A percentile compares a stretch with the other conserved stretches of the same genome.
These are phyloP conservation scores for Zaprionus lineosus DNA, from an alignment of 2,888 invertebrate species.

Conservation along the genomic window DNA sequence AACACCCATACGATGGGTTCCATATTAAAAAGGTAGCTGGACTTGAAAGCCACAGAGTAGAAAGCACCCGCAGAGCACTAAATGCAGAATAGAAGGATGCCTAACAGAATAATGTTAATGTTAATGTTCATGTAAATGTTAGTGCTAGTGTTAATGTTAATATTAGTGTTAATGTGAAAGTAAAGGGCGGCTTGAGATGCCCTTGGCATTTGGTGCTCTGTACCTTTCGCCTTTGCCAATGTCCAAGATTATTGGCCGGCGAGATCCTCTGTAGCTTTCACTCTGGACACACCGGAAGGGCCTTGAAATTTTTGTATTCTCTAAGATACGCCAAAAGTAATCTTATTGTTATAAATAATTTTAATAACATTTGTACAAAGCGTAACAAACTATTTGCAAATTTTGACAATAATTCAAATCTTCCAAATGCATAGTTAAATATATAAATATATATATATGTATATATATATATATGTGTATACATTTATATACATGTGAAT, in stretches of 20 bases:
- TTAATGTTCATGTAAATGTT: too few relatives aligned
- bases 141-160: too few relatives aligned
- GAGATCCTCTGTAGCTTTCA: too few relatives aligned
- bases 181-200: too few relatives aligned
- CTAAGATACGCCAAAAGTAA: conserved; percentile 34
- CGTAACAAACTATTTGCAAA: conserved; percentile 68
- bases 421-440: conserved; percentile 71
- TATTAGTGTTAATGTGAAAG: too few relatives aligned
- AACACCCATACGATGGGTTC: conserved; percentile 3
- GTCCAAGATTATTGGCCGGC: too few relatives aligned
- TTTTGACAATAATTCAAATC: conserved; percentile 82
- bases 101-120: too few relatives aligned
- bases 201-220: too few relatives aligned
- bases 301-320: conserved; percentile 9
- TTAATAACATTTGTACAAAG: conserved; percentile 51
- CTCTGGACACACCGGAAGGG: neutral
- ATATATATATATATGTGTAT: conserved; percentile 26
- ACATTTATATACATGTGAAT: conserved; percentile 14
- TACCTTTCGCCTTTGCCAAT: too few relatives aligned
- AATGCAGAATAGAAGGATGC: too few relatives aligned
- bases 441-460: too few relatives aligned
- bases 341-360: conserved; percentile 19
- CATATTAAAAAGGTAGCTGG: conserved; percentile 16
- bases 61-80: too few relatives aligned
- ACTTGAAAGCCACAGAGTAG: conserved; percentile 17